Conservation (phyloP, 2,113 vertebrate genomes). For the Greenwoodochromis staneri region DNA sequence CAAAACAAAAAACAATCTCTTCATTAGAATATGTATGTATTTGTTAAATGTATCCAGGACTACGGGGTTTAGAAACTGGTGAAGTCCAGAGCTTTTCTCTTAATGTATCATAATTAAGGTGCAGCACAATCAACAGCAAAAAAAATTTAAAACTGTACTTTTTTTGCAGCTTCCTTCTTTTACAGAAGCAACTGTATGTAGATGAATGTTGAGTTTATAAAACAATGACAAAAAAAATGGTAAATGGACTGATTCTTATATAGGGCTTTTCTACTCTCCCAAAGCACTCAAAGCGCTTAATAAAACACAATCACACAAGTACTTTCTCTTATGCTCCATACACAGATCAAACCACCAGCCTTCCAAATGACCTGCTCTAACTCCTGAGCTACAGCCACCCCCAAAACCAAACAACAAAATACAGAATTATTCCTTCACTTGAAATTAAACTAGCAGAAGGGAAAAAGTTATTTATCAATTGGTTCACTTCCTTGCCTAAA, state of each 20-base stretch:
- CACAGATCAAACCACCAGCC: neutral
- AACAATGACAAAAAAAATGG: neutral
- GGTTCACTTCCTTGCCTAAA: neutral
- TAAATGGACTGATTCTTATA: neutral
- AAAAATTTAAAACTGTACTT: neutral
- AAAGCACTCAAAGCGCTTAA: neutral
- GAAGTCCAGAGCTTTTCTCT: neutral
- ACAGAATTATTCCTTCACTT: neutral
- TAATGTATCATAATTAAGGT: neutral
- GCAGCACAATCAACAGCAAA: accelerated
- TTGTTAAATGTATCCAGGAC: neutral
- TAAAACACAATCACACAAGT: neutral
- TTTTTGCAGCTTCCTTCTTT: neutral
- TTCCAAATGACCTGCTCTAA: neutral
- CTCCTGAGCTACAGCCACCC: neutral
- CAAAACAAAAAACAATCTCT: neutral
- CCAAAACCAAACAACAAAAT: neutral
- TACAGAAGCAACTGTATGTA: neutral
- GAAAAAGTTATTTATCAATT: neutral
- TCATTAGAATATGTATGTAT: neutral
- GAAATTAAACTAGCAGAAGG: neutral
- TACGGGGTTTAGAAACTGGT: neutral
- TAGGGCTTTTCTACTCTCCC: neutral
- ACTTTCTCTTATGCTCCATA: neutral
- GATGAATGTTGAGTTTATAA: neutral